A percentile compares a stretch with the other conserved stretches of the same genome.
These are phyloP conservation scores for Sinocyclocheilus rhinocerous DNA, from an alignment of 2,113 vertebrate species.

Conservation along the genomic window DNA sequence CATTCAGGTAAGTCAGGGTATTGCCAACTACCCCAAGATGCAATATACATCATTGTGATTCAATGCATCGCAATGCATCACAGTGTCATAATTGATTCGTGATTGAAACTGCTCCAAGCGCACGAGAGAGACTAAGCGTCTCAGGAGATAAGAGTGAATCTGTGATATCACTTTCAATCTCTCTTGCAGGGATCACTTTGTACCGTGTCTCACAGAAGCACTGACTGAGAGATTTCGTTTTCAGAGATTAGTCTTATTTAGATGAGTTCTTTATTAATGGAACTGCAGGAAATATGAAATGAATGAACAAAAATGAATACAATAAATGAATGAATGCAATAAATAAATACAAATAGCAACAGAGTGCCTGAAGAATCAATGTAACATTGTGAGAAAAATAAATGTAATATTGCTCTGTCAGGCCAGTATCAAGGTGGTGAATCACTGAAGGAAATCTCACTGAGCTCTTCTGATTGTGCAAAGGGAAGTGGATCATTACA, in stretches of 20 bases:
- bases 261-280: neutral
- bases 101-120: neutral
- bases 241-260: neutral
- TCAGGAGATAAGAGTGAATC: neutral
- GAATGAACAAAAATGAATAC: neutral
- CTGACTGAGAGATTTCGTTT: neutral
- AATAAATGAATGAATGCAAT: neutral
- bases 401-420: neutral
- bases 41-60: slow-evolving; percentile 4
- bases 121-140: neutral
- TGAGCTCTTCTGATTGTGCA: neutral
- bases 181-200: neutral
- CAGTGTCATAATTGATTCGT: neutral
- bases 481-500: neutral
- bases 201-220: neutral
- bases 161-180: neutral
- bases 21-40: neutral
- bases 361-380: neutral
- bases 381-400: neutral
- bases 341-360: neutral
- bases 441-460: neutral
- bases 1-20: neutral
- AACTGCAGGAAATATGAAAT: neutral
- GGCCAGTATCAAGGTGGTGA: no score
- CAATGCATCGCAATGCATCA: neutral